These are phyloP conservation scores for Rutilus rutilus DNA, from an alignment of 2,113 vertebrate species.

Conservation along the genomic window DNA sequence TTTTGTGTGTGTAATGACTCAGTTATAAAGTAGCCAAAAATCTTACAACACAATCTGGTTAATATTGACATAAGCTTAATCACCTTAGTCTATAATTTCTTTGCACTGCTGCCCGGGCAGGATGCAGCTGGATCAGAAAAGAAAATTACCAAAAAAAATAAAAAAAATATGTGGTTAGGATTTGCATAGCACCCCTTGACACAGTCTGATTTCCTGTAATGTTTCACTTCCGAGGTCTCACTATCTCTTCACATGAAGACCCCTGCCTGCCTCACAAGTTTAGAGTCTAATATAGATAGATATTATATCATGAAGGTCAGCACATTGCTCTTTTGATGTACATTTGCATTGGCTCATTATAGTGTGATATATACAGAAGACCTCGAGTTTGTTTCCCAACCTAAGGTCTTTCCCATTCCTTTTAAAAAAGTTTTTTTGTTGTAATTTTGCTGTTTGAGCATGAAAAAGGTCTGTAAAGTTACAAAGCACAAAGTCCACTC, in stretches of 20 bases:
- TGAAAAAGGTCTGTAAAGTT: too few relatives aligned
- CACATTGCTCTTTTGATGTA: background rate
- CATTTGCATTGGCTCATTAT: background rate
- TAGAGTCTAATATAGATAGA: background rate
- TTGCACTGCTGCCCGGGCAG: background rate
- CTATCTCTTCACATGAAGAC: background rate
- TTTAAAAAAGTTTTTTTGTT: too few relatives aligned
- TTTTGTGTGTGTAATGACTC: background rate
- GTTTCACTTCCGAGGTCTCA: background rate
- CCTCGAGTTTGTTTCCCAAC: too few relatives aligned
- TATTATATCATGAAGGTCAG: background rate
- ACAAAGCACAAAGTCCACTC: too few relatives aligned
- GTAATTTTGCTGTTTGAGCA: too few relatives aligned
- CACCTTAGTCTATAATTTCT: background rate
- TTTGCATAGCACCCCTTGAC: background rate
- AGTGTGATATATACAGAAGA: background rate
- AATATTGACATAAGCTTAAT: background rate
- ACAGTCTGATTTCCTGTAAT: background rate
- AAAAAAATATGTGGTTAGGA: background rate
- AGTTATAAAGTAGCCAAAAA: background rate
- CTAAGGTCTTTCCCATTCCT: too few relatives aligned
- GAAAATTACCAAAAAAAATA: background rate
- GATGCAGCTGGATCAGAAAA: slow-evolving; percentile 3
- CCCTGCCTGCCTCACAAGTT: background rate
- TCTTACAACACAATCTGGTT: background rate